A percentile compares a stretch with the other conserved stretches of the same genome.
Evolutionary conservation across 2,888 invertebrate species (phyloP).

Genomic region (Aelia acuminata): DNA sequence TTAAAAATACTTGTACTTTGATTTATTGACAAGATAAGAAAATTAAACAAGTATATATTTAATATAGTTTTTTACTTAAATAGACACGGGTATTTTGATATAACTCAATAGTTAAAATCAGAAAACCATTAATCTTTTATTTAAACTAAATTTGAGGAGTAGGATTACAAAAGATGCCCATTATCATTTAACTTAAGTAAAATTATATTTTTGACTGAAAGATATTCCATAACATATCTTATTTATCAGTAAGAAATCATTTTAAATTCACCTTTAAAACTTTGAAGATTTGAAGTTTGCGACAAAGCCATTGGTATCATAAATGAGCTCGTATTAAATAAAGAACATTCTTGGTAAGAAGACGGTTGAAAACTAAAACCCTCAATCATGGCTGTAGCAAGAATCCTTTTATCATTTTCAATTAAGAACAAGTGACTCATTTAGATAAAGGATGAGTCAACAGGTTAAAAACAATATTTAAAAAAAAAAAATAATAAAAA

Average conservation of each 20-base stretch:
- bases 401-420: conserved; percentile 14
- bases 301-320: background rate
- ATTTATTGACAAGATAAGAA: no score
- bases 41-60: background rate
- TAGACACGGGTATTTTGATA: background rate
- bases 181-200: background rate
- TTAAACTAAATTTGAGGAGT: background rate
- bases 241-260: background rate
- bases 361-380: background rate
- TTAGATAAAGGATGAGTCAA: conserved; percentile 27
- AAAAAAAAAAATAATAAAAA: background rate
- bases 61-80: background rate
- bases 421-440: conserved; percentile 27
- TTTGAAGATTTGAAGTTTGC: background rate
- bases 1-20: no score
- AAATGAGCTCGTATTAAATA: background rate
- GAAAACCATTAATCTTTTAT: background rate
- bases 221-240: background rate
- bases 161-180: background rate
- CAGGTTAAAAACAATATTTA: background rate
- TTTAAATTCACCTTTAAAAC: conserved; percentile 3
- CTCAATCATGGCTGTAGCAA: background rate
- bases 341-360: conserved; percentile 13
- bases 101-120: background rate
- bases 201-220: background rate